A percentile compares a stretch with the other conserved stretches of the same genome.
Conservation (phyloP, 2,888 invertebrate species). For the Pachymerium ferrugineum region DNA sequence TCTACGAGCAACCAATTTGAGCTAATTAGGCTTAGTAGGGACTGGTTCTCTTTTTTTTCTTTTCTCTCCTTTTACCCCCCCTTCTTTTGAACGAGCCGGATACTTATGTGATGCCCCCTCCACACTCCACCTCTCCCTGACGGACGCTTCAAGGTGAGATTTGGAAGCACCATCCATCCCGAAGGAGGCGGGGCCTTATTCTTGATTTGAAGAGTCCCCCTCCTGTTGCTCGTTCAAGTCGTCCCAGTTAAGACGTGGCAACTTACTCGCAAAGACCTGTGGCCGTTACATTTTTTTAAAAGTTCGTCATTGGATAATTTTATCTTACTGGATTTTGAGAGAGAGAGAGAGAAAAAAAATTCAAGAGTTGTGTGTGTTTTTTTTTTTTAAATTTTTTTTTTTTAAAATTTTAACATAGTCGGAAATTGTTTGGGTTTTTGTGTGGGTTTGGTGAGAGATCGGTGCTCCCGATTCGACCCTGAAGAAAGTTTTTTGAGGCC, state of each 20-base stretch:
- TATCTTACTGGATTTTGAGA: no score
- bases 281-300: not conserved
- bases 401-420: no score
- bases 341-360: no score
- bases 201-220: slow-evolving; percentile 29
- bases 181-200: slow-evolving; percentile 30
- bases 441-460: not conserved
- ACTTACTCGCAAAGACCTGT: no score
- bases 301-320: no score
- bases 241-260: slow-evolving; percentile 2
- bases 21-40: not conserved
- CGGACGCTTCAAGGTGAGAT: slow-evolving; percentile 31
- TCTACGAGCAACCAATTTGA: slow-evolving; percentile 17
- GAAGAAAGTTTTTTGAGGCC: slow-evolving; percentile 3
- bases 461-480: not conserved
- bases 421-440: not conserved
- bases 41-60: not conserved
- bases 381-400: not conserved
- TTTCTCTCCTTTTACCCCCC: not conserved
- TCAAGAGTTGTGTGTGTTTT: not conserved
- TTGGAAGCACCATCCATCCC: slow-evolving; percentile 15
- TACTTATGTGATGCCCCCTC: slow-evolving; percentile 6
- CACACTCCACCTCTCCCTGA: not conserved
- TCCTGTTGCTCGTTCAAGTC: slow-evolving; percentile 3
- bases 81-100: slow-evolving; percentile 14